Conservation (phyloP, 1,140 invertebrate genomes). For the Pogonognathellus flavescens region DNA sequence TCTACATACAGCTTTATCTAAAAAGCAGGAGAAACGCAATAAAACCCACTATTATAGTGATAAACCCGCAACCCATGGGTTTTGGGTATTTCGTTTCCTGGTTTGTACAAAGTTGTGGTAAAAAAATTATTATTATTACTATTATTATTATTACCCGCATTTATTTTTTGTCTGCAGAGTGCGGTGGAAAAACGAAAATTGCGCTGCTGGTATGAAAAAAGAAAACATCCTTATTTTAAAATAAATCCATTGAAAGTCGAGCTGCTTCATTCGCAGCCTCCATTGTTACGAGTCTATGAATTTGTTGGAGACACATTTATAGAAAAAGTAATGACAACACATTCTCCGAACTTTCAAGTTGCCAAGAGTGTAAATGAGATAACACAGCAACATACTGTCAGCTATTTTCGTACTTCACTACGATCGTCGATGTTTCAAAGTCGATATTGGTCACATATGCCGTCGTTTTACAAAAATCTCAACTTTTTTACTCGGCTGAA, state of each 20-base stretch:
- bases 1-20: no score
- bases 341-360: not conserved
- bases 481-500: conserved; percentile 22
- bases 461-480: no score
- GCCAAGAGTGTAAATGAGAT: not conserved
- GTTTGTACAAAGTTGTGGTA: not conserved
- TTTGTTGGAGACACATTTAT: conserved; percentile 21
- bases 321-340: not conserved
- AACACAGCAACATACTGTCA: not conserved
- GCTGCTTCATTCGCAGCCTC: not conserved
- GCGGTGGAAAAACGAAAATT: conserved; percentile 53
- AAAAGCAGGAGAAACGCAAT: no score
- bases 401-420: not conserved
- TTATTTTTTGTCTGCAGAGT: not conserved
- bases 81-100: no score
- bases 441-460: no score
- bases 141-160: not conserved
- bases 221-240: not conserved
- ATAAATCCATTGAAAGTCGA: conserved; percentile 59
- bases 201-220: conserved; percentile 49
- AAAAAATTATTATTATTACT: not conserved
- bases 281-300: conserved; percentile 46
- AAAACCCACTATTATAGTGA: no score
- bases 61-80: no score
- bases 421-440: not conserved